phyloP scores from a whole-genome alignment of 2,797 vertebrate genomes.

The Melanotaenia parkinsoni region DNA sequence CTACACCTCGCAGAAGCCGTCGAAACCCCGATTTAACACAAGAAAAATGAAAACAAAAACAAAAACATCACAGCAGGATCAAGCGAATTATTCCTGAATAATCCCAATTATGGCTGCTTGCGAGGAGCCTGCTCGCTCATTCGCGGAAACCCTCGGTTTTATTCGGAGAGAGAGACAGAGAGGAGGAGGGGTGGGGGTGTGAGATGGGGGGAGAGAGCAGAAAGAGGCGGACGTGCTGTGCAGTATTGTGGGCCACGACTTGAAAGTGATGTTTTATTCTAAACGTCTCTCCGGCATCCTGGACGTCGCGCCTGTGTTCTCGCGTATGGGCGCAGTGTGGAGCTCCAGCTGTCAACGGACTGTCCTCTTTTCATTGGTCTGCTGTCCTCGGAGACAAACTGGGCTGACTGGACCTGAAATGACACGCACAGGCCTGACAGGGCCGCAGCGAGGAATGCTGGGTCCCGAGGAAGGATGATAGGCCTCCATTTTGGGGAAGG shows the following conservation, averaged over 20 bases:
- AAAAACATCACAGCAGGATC: conserved; percentile 62
- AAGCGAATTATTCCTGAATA: conserved; percentile 78
- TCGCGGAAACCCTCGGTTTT: conserved; percentile 77
- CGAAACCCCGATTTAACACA: conserved; percentile 22
- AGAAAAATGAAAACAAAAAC: conserved; percentile 3
- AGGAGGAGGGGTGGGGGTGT: background rate
- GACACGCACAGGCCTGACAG: conserved; percentile 28
- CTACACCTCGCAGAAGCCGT: conserved; percentile 51
- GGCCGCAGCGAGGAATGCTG: conserved; percentile 39
- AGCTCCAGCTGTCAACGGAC: conserved; percentile 33
- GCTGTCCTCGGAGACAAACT: conserved; percentile 13
- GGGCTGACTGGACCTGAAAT: conserved; percentile 22
- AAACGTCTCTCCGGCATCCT: conserved; percentile 36
- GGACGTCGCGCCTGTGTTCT: conserved; percentile 36
- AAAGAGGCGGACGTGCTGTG: conserved; percentile 49
- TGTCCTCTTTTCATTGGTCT: conserved; percentile 11
- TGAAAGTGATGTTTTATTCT: conserved; percentile 59
- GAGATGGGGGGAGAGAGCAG: background rate
- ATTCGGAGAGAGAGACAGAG: conserved; percentile 62
- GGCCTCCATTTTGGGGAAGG: too few relatives aligned
- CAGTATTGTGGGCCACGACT: conserved; percentile 49
- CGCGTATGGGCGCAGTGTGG: conserved; percentile 9
- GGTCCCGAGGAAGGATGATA: background rate
- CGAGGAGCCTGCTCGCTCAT: conserved; percentile 75
- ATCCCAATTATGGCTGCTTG: conserved; percentile 82